Base-by-base conservation (phyloP, 1,140 invertebrate genomes). In the Meloidogyne chitwoodi region DNA sequence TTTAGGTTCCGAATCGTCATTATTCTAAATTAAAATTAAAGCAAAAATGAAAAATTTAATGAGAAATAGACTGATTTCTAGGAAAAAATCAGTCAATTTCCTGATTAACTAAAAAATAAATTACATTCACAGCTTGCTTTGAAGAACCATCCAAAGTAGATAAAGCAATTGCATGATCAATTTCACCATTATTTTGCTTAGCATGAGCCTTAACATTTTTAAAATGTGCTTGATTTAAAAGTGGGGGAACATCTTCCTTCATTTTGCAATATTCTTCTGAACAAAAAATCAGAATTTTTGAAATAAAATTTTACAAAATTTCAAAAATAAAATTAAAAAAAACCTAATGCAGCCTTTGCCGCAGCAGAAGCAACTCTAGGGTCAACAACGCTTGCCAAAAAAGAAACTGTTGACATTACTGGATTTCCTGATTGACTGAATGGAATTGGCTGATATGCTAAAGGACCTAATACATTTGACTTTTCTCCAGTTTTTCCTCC, bases 371-470 rank as follows among this genome's bases (percentile, higher is more conserved):
- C 96, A 16, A 99, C 94, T 78, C 96, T 90, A 1, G 96, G 96
- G 89, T 99, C 96, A 5, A 99, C 96, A 0, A 98, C 94, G 0
- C 95, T 98, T 0, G 97, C 95, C 22, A 99, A 89, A 89, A 99
- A 99, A 4, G 96, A 96, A 2, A 99, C 96, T 0, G 96, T 99
- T 8, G 95, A 98, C 96, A 99, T 99, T 29, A 99, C 95, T 0
- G 96, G 97, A 89, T 99, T 99, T 31, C 96, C 97, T 31, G 93
- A 91, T 89, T 90, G 89, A 81, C 94, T 98, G 88, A 99, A 99
- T 3, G 96, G 96, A 78, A 99, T 92, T 0, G 96, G 96, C 87
- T 99, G 96, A 87, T 96, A 97, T 11, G 94, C 94, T 74, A 99
- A 88, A 0, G 96, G 96, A 2, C 96, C 96, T 61, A 86, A 44